These are phyloP conservation scores for Fringilla coelebs DNA, from an alignment of 2,797 vertebrate genomes.

Conservation along the genomic window DNA sequence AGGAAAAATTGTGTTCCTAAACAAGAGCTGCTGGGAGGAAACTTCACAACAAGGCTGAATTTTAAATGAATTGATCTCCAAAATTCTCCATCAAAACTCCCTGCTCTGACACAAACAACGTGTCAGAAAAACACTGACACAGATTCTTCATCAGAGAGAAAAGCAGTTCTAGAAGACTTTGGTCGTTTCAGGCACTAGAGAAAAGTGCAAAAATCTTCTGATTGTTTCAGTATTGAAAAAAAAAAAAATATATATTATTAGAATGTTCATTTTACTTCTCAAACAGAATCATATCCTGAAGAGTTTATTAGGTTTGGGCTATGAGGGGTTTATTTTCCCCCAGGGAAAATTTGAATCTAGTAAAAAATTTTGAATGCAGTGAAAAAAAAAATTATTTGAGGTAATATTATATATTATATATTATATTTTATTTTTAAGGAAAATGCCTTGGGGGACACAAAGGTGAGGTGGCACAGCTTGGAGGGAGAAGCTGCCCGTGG, in stretches of 20 bases:
- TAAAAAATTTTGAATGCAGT: background rate
- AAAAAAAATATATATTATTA: background rate
- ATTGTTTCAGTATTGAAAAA: background rate
- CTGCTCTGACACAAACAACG: background rate
- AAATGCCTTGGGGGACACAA: background rate
- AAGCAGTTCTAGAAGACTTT: background rate
- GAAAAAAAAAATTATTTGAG: too few species aligned
- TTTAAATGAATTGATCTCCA: background rate
- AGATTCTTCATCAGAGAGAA: background rate
- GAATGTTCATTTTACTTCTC: background rate
- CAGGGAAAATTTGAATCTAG: background rate
- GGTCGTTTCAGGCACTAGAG: background rate
- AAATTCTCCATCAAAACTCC: background rate
- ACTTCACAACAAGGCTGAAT: background rate
- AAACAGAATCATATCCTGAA: background rate
- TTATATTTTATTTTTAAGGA: too few species aligned
- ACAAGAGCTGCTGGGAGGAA: background rate
- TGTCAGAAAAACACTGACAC: background rate
- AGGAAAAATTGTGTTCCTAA: background rate
- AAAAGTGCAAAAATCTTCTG: background rate
- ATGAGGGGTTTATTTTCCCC: accelerated
- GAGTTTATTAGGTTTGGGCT: background rate
- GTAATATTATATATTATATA: too few species aligned
- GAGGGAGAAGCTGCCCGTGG: background rate
- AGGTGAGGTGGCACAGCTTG: background rate